phyloP scores from a whole-genome alignment of 1,140 invertebrate genomes.

The Episyrphus balteatus region DNA sequence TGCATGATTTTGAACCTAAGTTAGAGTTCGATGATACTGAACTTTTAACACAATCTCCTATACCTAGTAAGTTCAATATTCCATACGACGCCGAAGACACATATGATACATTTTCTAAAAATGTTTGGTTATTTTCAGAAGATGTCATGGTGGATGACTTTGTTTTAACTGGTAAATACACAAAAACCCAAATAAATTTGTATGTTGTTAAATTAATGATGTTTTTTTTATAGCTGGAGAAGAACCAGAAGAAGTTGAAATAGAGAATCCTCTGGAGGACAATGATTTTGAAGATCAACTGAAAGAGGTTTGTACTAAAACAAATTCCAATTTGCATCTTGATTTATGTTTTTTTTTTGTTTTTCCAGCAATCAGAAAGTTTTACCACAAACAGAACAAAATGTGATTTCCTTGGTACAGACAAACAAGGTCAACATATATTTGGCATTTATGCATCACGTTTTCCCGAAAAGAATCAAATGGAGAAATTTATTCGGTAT shows the following conservation, averaged over 20 bases:
- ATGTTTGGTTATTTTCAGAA: conserved; percentile 16
- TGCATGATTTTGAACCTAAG: conserved; percentile 87
- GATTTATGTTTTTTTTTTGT: neutral
- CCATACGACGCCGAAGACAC: too few relatives aligned
- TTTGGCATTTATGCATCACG: conserved; percentile 92
- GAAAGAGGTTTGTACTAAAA: conserved; percentile 16
- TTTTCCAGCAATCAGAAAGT: conserved; percentile 15
- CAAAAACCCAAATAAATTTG: neutral
- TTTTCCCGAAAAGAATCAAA: conserved; percentile 61
- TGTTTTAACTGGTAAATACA: conserved; percentile 25
- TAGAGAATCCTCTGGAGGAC: conserved; percentile 30
- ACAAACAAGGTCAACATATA: conserved; percentile 69
- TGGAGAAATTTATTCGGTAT: conserved; percentile 28
- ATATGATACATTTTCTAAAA: conserved; percentile 8
- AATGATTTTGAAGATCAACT: conserved; percentile 33
- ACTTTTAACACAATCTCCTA: conserved; percentile 25
- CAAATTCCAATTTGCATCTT: neutral
- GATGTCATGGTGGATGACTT: conserved; percentile 36
- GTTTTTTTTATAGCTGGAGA: conserved; percentile 12
- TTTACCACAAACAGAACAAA: conserved; percentile 21
- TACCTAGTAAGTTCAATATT: conserved; percentile 21
- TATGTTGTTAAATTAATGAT: neutral
- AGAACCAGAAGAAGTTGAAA: conserved; percentile 21
- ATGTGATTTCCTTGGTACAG: conserved; percentile 35
- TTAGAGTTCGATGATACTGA: conserved; percentile 94